Percentiles rank a stretch among this genome's conserved stretches.
phyloP scores from a whole-genome alignment of 2,113 vertebrate species.

The Indicator maculatus region DNA sequence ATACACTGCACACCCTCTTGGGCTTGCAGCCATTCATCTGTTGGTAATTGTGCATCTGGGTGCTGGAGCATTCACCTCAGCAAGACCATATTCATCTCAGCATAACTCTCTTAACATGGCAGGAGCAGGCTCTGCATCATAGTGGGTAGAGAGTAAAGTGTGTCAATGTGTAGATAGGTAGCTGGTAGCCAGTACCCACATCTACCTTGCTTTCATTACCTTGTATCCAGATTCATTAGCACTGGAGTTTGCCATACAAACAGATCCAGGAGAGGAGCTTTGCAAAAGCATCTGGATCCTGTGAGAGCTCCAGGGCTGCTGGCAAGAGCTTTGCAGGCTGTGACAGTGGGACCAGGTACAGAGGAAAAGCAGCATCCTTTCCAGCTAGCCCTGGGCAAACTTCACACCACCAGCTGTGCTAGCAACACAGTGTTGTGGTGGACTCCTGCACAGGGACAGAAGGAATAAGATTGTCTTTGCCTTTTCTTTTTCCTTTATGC shows the following conservation, averaged over 20 bases:
- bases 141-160: accelerated
- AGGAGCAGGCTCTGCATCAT: neutral
- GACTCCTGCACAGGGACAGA: neutral
- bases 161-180: accelerated
- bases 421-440: neutral
- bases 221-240: neutral
- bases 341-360: accelerated
- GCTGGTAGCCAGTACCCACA: neutral
- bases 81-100: neutral
- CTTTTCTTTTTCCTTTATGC: neutral
- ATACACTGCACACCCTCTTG: neutral
- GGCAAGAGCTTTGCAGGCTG: neutral
- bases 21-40: neutral
- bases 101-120: neutral
- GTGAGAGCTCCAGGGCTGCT: neutral
- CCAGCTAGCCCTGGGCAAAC: neutral
- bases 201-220: neutral
- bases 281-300: accelerated
- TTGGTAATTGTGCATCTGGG: neutral
- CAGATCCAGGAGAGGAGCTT: neutral
- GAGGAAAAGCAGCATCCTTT: neutral
- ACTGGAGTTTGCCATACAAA: neutral
- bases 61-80: neutral
- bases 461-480: neutral
- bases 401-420: neutral